phyloP scores from a whole-genome alignment of 2,888 invertebrate species.

The Drosophila parthenogenetica region DNA sequence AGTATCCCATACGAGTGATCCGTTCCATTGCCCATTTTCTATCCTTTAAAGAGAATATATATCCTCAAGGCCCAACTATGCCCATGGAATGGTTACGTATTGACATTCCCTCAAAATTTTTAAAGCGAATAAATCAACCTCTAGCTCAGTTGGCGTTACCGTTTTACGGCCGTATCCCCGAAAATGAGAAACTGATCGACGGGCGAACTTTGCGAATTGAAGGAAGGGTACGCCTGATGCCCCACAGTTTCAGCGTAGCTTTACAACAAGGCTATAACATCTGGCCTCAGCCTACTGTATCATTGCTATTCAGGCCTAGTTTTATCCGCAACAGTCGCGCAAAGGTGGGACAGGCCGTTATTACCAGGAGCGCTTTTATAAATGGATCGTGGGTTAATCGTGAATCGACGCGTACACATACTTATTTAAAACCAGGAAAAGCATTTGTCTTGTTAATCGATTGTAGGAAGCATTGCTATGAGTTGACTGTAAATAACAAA shows the following conservation, averaged over 20 bases:
- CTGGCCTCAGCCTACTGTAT: slow-evolving; percentile 90
- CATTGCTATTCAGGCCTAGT: slow-evolving; percentile 90
- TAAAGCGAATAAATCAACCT: neutral
- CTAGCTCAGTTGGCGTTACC: slow-evolving; percentile 78
- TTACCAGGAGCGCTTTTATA: slow-evolving; percentile 88
- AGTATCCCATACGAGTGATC: slow-evolving; percentile 74
- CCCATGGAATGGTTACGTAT: slow-evolving; percentile 30
- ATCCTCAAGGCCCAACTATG: neutral
- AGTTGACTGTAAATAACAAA: slow-evolving; percentile 85
- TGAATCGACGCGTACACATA: slow-evolving; percentile 62
- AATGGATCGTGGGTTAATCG: slow-evolving; percentile 84
- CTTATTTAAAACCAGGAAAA: slow-evolving; percentile 77
- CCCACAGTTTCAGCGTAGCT: slow-evolving; percentile 90
- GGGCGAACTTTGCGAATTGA: slow-evolving; percentile 86
- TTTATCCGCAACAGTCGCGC: slow-evolving; percentile 84
- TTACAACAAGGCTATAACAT: slow-evolving; percentile 88
- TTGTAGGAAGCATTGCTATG: slow-evolving; percentile 65
- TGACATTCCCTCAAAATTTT: slow-evolving; percentile 15
- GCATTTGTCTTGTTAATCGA: slow-evolving; percentile 73
- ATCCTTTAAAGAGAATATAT: neutral
- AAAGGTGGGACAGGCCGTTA: slow-evolving; percentile 86
- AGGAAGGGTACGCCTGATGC: slow-evolving; percentile 88
- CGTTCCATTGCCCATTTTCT: slow-evolving; percentile 35
- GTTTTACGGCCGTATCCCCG: slow-evolving; percentile 72
- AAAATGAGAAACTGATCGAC: slow-evolving; percentile 77